These are phyloP conservation scores for Tolypeutes matacus DNA, from an alignment of 2,797 vertebrate species.

Conservation along the genomic window DNA sequence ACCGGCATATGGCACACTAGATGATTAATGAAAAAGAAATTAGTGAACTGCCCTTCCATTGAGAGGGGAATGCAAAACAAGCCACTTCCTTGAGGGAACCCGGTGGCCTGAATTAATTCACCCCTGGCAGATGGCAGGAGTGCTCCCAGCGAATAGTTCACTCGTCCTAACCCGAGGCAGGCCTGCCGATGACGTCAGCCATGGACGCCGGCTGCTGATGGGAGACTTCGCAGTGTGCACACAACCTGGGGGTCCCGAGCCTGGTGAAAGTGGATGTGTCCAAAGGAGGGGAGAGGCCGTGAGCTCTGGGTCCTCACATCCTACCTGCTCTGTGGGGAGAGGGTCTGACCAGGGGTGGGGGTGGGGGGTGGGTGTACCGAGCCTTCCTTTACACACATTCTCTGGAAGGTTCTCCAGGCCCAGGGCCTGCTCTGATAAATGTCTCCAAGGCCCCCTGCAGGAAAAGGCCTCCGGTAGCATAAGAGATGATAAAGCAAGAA, in stretches of 20 bases:
- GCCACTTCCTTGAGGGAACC: conserved; percentile 34
- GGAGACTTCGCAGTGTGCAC: neutral
- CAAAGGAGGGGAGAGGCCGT: neutral
- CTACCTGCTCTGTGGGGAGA: neutral
- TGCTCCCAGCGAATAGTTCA: neutral
- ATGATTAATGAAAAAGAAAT: neutral
- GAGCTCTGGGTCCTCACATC: neutral
- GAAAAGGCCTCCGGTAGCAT: conserved; percentile 32
- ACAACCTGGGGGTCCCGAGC: neutral
- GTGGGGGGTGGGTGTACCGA: neutral
- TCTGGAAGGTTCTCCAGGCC: neutral
- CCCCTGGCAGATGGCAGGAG: neutral
- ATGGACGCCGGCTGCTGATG: neutral
- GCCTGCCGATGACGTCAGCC: neutral
- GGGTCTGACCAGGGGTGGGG: neutral
- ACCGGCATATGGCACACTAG: neutral
- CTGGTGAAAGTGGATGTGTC: neutral
- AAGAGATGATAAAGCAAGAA: conserved; percentile 75
- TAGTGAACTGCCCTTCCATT: neutral
- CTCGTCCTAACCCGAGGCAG: neutral
- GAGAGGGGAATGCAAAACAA: neutral
- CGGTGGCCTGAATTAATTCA: neutral
- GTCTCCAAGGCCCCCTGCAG: neutral
- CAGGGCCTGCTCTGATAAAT: neutral
- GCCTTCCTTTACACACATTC: neutral